Evolutionary conservation across 35 echinoderm and acorn worm genomes (phyloP), one percentile per base, ranked within the genome.

Genomic region (Hemicentrotus pulcherrimus): DNA sequence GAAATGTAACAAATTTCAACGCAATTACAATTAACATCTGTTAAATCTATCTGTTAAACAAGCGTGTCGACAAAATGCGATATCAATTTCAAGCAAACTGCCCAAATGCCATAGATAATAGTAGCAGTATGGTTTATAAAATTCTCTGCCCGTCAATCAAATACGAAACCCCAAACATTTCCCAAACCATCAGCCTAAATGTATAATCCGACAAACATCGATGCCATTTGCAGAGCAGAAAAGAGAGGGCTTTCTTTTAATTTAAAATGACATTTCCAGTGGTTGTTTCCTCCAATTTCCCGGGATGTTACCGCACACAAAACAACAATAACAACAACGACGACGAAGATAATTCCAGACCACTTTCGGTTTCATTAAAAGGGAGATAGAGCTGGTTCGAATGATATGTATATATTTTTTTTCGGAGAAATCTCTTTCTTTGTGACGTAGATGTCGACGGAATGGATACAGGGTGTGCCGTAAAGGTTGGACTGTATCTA

Each of bases 191-290:
- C 65, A 78, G 28, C 65, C 22, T 78, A 28, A 78, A 78, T 78
- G 65, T 78, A 78, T 78, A 78, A 78, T 78, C 65, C 65, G 4
- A 22, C 65, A 78, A 78, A 78, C 65, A 78, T 78, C 28, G 19
- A 78, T 78, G 65, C 65, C 65, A 78, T 78, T 78, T 78, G 65
- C 65, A 78, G 65, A 78, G 65, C 24, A 28, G 65, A 78, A 78
- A 78, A 78, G 52, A 59, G 52, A 78, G 19, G 65, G 65, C 65
- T 78, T 78, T 78, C 65, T 78, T 78, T 78, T 78, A 78, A 78
- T 78, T 78, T 78, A 28, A 28, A 28, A 78, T 78, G 65, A 78
- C 65, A 78, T 78, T 78, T 78, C 65, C 65, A 78, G 65, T 28
- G 28, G 22, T 78, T 78, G 65, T 78, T 28, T 59, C 65, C 24